Evolutionary conservation across 2,888 invertebrate species (phyloP).

Genomic region (Seira musarum): DNA sequence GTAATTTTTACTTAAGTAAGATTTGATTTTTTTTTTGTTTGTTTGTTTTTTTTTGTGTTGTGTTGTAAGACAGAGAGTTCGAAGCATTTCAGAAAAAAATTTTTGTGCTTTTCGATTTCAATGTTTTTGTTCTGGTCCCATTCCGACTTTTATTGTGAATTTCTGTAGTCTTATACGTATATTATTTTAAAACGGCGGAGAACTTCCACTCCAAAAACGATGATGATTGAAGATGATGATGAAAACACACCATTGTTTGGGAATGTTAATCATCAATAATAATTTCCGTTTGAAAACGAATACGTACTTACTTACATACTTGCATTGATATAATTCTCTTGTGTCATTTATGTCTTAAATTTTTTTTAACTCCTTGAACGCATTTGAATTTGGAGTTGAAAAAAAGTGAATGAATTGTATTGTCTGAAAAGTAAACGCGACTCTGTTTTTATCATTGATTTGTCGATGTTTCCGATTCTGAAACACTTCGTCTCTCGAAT

Average conservation of each 20-base stretch:
- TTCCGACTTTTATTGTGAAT: constrained; percentile 16
- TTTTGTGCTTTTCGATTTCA: neutral
- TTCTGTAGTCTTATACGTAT: constrained; percentile 11
- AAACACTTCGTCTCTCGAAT: constrained; percentile 40
- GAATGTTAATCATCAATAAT: too few relatives aligned
- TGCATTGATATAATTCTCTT: neutral
- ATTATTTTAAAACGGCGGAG: too few relatives aligned
- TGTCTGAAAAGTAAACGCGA: neutral
- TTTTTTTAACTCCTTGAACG: too few relatives aligned
- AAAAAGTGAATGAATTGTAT: too few relatives aligned
- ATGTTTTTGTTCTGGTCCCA: constrained; percentile 41
- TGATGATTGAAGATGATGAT: too few relatives aligned
- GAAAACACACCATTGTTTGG: too few relatives aligned
- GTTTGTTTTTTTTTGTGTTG: neutral
- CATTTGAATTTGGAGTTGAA: too few relatives aligned
- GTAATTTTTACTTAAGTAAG: neutral
- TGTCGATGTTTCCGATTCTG: constrained; percentile 18
- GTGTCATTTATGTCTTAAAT: too few relatives aligned
- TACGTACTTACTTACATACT: too few relatives aligned
- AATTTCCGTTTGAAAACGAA: too few relatives aligned
- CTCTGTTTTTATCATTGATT: neutral
- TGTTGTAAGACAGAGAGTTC: constrained; percentile 40
- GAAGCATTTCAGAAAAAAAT: constrained; percentile 32
- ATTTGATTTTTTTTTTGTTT: neutral
- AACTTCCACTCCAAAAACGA: too few relatives aligned